phyloP scores from a whole-genome alignment of 2,113 vertebrate species.

The Danio rerio region DNA sequence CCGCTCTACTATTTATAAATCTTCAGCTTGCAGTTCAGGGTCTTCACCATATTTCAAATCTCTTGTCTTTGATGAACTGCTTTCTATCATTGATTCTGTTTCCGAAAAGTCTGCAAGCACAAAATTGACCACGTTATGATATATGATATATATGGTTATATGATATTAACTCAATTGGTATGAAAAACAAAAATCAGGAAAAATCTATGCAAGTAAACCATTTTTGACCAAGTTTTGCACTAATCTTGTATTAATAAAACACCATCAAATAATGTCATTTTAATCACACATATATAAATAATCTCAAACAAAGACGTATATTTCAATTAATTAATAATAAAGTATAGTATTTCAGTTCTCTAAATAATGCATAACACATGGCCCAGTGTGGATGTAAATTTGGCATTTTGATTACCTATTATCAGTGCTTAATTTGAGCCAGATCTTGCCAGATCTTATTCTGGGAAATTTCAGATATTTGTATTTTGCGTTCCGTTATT shows the following conservation, averaged over 20 bases:
- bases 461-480: too few species aligned
- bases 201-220: not conserved
- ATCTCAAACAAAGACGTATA: too few species aligned
- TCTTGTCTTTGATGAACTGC: conserved; percentile 18
- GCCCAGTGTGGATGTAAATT: not conserved
- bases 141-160: too few species aligned
- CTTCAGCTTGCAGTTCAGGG: too few species aligned
- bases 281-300: not conserved
- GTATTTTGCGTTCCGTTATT: too few species aligned
- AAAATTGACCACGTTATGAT: not conserved
- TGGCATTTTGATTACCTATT: not conserved
- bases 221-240: not conserved
- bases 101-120: conserved; percentile 36
- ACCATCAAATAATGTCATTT: not conserved
- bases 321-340: not conserved
- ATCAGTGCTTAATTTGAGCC: too few species aligned
- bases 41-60: conserved; percentile 52
- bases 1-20: too few species aligned
- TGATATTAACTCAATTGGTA: not conserved
- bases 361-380: not conserved
- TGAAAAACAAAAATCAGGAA: not conserved
- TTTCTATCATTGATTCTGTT: conserved; percentile 43
- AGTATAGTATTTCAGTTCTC: not conserved
- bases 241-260: not conserved
- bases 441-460: too few species aligned